phyloP scores from a whole-genome alignment of 2,888 invertebrate genomes.

The Lampropteryx suffumata region DNA sequence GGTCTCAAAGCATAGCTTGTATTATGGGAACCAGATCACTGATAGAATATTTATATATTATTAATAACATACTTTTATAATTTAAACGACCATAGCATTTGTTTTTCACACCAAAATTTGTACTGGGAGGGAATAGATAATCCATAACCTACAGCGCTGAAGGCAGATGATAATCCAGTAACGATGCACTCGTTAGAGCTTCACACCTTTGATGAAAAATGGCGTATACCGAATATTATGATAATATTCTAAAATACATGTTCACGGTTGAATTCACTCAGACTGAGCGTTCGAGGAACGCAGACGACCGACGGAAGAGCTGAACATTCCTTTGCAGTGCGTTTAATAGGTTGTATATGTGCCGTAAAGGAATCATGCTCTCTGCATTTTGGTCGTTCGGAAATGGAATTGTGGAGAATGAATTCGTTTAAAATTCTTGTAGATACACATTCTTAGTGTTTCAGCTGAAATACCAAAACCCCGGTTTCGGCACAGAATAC shows the following conservation, averaged over 20 bases:
- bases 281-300: conserved; percentile 16
- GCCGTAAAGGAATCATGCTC: conserved; percentile 25
- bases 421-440: conserved; percentile 23
- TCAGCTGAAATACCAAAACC: conserved; percentile 5
- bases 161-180: too few relatives aligned
- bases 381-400: conserved; percentile 20
- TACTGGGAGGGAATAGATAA: too few relatives aligned
- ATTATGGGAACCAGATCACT: too few relatives aligned
- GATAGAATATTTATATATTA: too few relatives aligned
- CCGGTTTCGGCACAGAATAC: too few relatives aligned
- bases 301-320: conserved; percentile 25
- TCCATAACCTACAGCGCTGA: too few relatives aligned
- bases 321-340: conserved; percentile 24
- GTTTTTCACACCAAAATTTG: too few relatives aligned
- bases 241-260: conserved; percentile 11
- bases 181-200: too few relatives aligned
- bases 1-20: too few relatives aligned
- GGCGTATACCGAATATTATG: not conserved
- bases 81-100: too few relatives aligned
- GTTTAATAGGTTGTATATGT: conserved; percentile 26
- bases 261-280: conserved; percentile 14
- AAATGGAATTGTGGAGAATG: conserved; percentile 14
- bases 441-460: conserved; percentile 9
- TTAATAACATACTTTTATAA: too few relatives aligned
- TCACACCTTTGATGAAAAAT: conserved; percentile 1